Evolutionary conservation across 2,797 vertebrate genomes (phyloP), one percentile per base, ranked within the genome.

Genomic region (Chrosomus eos): DNA sequence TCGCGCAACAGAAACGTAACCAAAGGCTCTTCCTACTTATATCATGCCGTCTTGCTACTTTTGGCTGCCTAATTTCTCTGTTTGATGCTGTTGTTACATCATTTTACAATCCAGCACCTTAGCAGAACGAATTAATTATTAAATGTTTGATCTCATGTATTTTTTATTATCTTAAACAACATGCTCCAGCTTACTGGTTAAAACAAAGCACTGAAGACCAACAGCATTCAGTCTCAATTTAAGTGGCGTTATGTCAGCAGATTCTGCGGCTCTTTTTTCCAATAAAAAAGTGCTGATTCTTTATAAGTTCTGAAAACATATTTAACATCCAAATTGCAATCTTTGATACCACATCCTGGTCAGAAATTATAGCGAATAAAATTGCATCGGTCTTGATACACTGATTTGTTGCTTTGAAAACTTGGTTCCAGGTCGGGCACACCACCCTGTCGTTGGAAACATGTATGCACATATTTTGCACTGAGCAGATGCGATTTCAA

Each of bases 91-190:
- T 84, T 82, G 85, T 90, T 90, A 88, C 90, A 90, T 90, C 88
- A 88, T 78, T 85, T 87, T 80, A 78, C 80, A 80, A 84, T 90
- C 86, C 90, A 51, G 85, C 82, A 74, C 87, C 73, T 85, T 85
- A 76, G 55, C 55, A 72, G 76, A 88, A 73, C 33, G 45, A 80
- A 68, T 87, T 51, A 89, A 89, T 86, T 87, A 88, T 89, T 89
- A 85, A 80, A 28, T 14, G 74, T 76, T 82, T 74, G 53, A 74
- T 87, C 76, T 85, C 78, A 88, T 89, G 45, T 85, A 85, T 67
- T 82, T 88, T 91, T 91, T 66, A 89, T 89, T 76, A 82, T 62
- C 81, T 85, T 80, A 85, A 88, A 88, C 87, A 90, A 88, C 80
- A 86, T 7, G 3, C 76, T 77, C 73, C 55, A 81, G 80, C 70